Percentiles rank a stretch among this genome's conserved stretches.
These are phyloP conservation scores for Erannis defoliaria DNA, from an alignment of 2,888 invertebrate species.

Conservation along the genomic window DNA sequence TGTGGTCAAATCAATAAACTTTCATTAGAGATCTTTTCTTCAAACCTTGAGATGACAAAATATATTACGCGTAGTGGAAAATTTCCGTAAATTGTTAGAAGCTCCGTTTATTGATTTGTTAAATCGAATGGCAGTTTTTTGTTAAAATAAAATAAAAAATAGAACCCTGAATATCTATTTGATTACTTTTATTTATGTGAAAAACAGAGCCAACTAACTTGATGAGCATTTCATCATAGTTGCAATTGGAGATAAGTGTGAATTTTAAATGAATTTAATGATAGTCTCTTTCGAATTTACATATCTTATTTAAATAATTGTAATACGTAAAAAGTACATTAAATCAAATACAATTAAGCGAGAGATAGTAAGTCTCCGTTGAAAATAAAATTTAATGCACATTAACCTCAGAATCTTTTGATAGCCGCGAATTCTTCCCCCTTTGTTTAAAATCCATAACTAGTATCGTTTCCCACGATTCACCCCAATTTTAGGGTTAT, in stretches of 20 bases:
- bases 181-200: no score
- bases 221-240: no score
- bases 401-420: slow-evolving; percentile 69
- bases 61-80: not conserved
- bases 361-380: slow-evolving; percentile 46
- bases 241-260: no score
- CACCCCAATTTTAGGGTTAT: slow-evolving; percentile 83
- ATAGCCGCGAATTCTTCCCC: slow-evolving; percentile 63
- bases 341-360: slow-evolving; percentile 20
- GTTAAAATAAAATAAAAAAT: no score
- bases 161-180: no score
- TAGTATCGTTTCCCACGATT: slow-evolving; percentile 72
- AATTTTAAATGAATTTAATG: no score
- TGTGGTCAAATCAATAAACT: slow-evolving; percentile 31
- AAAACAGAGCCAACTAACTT: no score
- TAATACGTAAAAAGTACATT: no score
- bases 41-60: not conserved
- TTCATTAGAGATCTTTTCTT: slow-evolving; percentile 20
- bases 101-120: no score
- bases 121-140: no score
- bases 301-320: no score
- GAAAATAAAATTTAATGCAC: slow-evolving; percentile 60
- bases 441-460: slow-evolving; percentile 51
- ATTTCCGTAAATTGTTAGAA: not conserved
- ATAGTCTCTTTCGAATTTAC: no score